These are phyloP conservation scores for Oryctolagus cuniculus DNA, from an alignment of 2,113 vertebrate genomes.

Conservation along the genomic window DNA sequence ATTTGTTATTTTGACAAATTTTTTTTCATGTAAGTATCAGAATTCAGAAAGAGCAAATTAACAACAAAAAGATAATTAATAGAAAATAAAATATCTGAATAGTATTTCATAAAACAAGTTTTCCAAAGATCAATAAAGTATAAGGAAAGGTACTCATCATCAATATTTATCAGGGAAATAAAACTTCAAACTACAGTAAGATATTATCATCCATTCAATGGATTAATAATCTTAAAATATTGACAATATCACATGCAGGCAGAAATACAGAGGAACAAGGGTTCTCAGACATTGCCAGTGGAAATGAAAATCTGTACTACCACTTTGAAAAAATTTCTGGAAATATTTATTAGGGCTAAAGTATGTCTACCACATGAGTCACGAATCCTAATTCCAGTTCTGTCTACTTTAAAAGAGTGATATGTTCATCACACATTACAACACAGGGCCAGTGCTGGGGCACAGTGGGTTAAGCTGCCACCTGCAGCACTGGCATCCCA, in stretches of 20 bases:
- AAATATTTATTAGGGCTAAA: conserved; percentile 27
- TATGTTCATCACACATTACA: background rate
- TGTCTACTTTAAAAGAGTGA: background rate
- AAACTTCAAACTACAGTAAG: conserved; percentile 40
- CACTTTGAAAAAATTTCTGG: conserved; percentile 33
- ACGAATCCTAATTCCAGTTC: background rate
- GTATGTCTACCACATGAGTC: background rate
- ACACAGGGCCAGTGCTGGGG: too few species aligned
- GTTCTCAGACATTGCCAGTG: background rate
- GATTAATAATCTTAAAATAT: conserved; percentile 4
- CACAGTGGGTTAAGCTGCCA: too few species aligned
- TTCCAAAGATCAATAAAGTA: background rate
- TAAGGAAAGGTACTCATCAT: background rate
- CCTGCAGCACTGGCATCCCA: too few species aligned
- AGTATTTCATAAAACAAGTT: conserved; percentile 5
- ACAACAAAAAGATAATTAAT: conserved; percentile 23
- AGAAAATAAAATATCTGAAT: background rate
- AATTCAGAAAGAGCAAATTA: background rate
- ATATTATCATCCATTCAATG: background rate
- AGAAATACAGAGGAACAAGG: conserved; percentile 1
- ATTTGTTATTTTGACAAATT: background rate
- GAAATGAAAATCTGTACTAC: background rate
- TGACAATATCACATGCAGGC: background rate
- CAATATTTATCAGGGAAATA: conserved; percentile 32
- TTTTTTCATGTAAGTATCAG: background rate